Evolutionary conservation across 2,797 vertebrate genomes (phyloP), one percentile per base, ranked within the genome.

Genomic region (Tiaroga cobitis): DNA sequence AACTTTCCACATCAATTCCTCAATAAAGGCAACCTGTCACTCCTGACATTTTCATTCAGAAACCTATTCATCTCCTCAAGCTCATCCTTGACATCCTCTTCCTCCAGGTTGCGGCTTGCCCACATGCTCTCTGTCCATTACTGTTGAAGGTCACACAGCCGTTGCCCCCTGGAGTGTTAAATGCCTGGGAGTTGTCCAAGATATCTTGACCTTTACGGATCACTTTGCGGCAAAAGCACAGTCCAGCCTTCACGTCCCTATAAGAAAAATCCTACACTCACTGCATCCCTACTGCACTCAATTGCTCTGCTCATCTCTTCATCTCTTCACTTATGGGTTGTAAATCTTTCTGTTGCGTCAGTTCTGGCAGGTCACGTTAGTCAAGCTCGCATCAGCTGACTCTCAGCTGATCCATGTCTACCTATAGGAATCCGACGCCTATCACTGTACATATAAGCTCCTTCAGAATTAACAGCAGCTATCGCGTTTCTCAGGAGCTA

Each of bases 181-280:
- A 74, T 67, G 32, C 56, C 32, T 26, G 69, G 32, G 32, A 80
- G 68, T 63, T 59, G 5, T 39, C 51, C 39, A 32, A 49, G 26
- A 70, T 39, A 74, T 73, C 68, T 80, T 80, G 84, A 85, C 84
- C 56, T 85, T 85, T 80, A 54, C 18, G 3, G 9, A 63, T 63
- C 43, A 51, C 56, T 80, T 85, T 74, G 29, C 13, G 10, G 51
- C 51, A 56, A 70, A 59, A 26, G 18, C 49, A 69, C 76, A 37
- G 32, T 49, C 29, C 39, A 26, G 11, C n/a, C n/a, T 77, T 51
- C 24, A 37, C 2, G 7, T 73, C 8, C 9, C 8, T 39, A 61
- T 34, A 16, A 19, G 18, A 68, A 49, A 68, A 69, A 69, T 11
- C 1, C 29, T 7, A 19, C 59, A 24, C 37, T 39, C 24, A 29